Base-by-base conservation (phyloP, 2,113 vertebrate genomes). In the Crocuta crocuta region DNA sequence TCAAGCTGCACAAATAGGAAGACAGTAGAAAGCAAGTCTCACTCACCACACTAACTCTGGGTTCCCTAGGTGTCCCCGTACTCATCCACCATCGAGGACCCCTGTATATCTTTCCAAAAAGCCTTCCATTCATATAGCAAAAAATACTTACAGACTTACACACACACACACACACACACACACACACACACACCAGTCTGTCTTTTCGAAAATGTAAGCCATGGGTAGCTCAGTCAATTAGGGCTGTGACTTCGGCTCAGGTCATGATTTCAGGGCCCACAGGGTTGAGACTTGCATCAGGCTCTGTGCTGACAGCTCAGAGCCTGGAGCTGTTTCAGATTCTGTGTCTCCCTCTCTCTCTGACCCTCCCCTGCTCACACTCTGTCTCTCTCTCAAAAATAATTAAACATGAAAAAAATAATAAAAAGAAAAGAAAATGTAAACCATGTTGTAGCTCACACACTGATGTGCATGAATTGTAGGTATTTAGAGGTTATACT, bases 111-210 rank as follows among this genome's bases (percentile, higher is more conserved):
- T 66, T 58, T 92, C 35, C 31, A 95, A 43, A 43, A 43, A 83
- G 19, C 58, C 7, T 43, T 45, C 53, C 58, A 0, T 26, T 16
- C 9, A 7, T 24, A 23, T 19, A 19, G 26, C 81, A 50, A 31
- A 66, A 50, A n/a, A 63, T 33, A 61, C 65, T 19, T 70, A 17
- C 28, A 16, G 24, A 61, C 53, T 16, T 15, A 5, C 4, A 55
- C 24, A 4, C 10, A 48, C 1, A 43, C 1, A 7, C 31, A 63
- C 13, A 65, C 19, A 4, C 3, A 31, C 8, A 9, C 7, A 61
- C 24, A 4, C 10, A 48, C 1, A 39, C 1, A 7, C 33, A 61
- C 12, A 65, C 6, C n/a, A 11, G 39, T 43, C 17, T 79, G 74
- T 81, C 35, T 33, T 61, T 61, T 61, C 19, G 3, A 70, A 70